These are phyloP conservation scores for Drosophila trapezifrons DNA, from an alignment of 1,140 invertebrate genomes.

Conservation along the genomic window DNA sequence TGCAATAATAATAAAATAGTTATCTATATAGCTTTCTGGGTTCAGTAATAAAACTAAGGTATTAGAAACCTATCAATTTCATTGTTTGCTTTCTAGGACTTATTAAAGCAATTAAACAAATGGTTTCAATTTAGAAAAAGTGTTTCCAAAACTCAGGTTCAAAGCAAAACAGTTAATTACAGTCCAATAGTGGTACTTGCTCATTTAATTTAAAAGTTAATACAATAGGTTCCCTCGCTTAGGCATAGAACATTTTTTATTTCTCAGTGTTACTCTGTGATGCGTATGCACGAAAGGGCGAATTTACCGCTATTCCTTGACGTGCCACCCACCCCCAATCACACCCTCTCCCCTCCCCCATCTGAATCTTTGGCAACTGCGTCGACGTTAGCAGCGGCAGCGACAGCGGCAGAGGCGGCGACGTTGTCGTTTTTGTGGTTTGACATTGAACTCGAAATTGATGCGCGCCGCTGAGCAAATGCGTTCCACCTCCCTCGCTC, in stretches of 20 bases:
- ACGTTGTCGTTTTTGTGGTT: constrained; percentile 72
- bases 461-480: constrained; percentile 74
- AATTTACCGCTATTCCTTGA: constrained; percentile 26
- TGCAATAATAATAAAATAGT: too few species aligned
- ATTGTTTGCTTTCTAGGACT: too few species aligned
- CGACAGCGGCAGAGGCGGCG: constrained; percentile 15
- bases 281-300: constrained; percentile 21
- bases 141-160: too few species aligned
- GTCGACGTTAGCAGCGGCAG: constrained; percentile 18
- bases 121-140: too few species aligned
- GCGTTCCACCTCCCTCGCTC: constrained; percentile 42
- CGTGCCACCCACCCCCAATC: background rate
- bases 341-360: background rate
- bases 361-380: constrained; percentile 19
- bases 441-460: constrained; percentile 83
- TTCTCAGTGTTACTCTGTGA: constrained; percentile 2
- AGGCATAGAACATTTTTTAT: background rate
- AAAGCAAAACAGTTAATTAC: too few species aligned
- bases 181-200: too few species aligned
- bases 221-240: too few species aligned
- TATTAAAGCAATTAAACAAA: too few species aligned
- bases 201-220: too few species aligned
- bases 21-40: too few species aligned
- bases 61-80: too few species aligned
- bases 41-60: too few species aligned